Evolutionary conservation across 1,140 invertebrate species (phyloP).

Genomic region (Drosophila pseudoobscura): DNA sequence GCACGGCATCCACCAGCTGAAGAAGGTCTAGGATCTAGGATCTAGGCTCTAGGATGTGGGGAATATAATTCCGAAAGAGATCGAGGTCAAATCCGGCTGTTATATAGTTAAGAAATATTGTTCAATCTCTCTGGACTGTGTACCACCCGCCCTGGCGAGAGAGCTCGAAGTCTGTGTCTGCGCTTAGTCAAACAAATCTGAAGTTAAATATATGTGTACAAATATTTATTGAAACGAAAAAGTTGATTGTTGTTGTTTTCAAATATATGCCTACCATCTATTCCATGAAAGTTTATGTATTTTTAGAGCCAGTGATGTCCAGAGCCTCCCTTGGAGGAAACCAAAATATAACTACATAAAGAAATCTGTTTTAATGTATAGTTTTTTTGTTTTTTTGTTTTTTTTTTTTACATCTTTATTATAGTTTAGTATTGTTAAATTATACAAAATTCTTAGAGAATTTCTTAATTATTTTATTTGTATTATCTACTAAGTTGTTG

Average conservation of each 20-base stretch:
- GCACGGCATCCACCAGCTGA: conserved; percentile 81
- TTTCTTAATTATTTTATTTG: conserved; percentile 2
- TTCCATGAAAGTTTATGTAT: conserved; percentile 19
- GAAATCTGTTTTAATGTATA: too few relatives aligned
- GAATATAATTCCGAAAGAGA: conserved; percentile 19
- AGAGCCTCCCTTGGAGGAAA: conserved; percentile 23
- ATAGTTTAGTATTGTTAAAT: conserved; percentile 2
- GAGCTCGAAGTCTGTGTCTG: conserved; percentile 43
- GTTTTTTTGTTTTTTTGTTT: too few relatives aligned
- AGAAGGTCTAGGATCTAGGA: conserved; percentile 67
- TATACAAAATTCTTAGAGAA: conserved; percentile 4
- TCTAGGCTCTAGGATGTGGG: conserved; percentile 43
- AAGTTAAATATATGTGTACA: conserved; percentile 81
- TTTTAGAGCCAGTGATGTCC: conserved; percentile 17
- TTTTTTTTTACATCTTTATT: too few relatives aligned
- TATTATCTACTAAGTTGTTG: conserved; percentile 4
- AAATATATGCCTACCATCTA: not conserved
- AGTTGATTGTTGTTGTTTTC: conserved; percentile 38
- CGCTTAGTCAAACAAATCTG: conserved; percentile 52
- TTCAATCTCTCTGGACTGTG: conserved; percentile 7
- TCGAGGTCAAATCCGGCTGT: conserved; percentile 21
- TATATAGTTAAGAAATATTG: conserved; percentile 45
- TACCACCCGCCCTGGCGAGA: not conserved
- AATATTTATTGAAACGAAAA: conserved; percentile 75
- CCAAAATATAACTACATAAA: too few relatives aligned